Base-by-base conservation (phyloP, 2,888 invertebrate genomes). In the Tineola bisselliella region DNA sequence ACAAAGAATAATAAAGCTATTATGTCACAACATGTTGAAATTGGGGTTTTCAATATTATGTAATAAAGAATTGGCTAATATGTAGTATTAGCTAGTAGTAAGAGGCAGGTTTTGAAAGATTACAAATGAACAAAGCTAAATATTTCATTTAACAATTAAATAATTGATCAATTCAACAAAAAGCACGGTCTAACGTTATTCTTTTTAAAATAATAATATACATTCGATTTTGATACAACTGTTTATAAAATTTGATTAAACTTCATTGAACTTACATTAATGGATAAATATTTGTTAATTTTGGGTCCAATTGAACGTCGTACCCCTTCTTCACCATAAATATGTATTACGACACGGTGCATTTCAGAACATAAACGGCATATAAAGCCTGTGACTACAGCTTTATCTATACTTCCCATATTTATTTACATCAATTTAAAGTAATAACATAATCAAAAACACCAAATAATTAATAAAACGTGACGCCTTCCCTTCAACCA, bases 291-390 rank as follows among this genome's bases (percentile, higher is more conserved):
- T 70, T 90, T 91, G 80, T 92, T 92, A 70, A 95, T 93, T 89
- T 94, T 94, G 70, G 93, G 91, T 33, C 93, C 91, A 65, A 95
- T 88, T 70, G 90, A 89, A 74, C 94, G 86, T 70, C 92, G 90
- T 73, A 90, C 89, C 60, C 94, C 94, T 83, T 92, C 92, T 68
- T 92, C 91, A 44, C 94, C 93, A 75, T 94, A 94, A 67, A 94
- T 92, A 76, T 94, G 94, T 68, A 94, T 91, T 61, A 94, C 94
- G 70, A 91, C 91, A 74, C 92, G 90, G 80, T 94, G 94, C 91
- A 94, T 93, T 88, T 94, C 93, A 33, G 94, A 94, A 78, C 95
- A 95, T 63, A 95, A 88, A 72, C 94, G 90, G 81, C 95, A 95
- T 72, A 95, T 91, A 84, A 93, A 95, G 66, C 94, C 94, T 60